Base-by-base conservation (phyloP, 2,797 vertebrate species). In the Eremophila alpestris region DNA sequence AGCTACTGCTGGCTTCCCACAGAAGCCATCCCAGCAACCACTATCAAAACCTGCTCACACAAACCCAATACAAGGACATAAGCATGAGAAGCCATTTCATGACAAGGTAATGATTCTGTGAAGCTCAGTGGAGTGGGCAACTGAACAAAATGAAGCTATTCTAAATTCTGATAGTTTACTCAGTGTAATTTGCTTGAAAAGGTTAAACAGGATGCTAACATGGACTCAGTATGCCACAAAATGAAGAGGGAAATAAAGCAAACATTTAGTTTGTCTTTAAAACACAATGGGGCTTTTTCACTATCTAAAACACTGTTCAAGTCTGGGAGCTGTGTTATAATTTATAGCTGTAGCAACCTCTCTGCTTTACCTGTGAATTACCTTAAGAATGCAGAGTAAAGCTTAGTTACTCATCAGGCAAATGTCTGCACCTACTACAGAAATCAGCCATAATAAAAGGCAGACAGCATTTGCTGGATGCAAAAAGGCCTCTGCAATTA, bases 401-500 rank as follows among this genome's bases (percentile, higher is more conserved):
- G 59, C 73, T 75, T 6, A 81, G 84, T 0, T 65, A 38, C 82
- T 92, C 85, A 79, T 59, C 74, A 94, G 38, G 55, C 46, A 85
- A 94, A 51, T 21, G 46, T 45, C 91, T 83, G 46, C 55, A 81
- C 67, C 69, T 38, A 46, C 79, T 30, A 79, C 13, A 60, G 88
- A 81, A 94, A 90, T 54, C 83, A 90, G 83, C 70, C 48, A 48
- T 54, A 81, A 85, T 46, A 83, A 68, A 93, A 93, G 63, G 49
- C 48, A 89, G 77, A 60, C 30, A 62, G 60, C 58, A 81, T 56
- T 89, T 75, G 68, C 70, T 86, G 70, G 80, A 84, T 92, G 59
- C 75, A 94, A 84, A 92, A 95, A 73, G 58, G 73, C 76, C 89
- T 83, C 67, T 46, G 58, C 36, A 91, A 94, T 93, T 92, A 94